These are phyloP conservation scores for Sebastes itinus DNA, from an alignment of 2,797 vertebrate species.

Conservation along the genomic window DNA sequence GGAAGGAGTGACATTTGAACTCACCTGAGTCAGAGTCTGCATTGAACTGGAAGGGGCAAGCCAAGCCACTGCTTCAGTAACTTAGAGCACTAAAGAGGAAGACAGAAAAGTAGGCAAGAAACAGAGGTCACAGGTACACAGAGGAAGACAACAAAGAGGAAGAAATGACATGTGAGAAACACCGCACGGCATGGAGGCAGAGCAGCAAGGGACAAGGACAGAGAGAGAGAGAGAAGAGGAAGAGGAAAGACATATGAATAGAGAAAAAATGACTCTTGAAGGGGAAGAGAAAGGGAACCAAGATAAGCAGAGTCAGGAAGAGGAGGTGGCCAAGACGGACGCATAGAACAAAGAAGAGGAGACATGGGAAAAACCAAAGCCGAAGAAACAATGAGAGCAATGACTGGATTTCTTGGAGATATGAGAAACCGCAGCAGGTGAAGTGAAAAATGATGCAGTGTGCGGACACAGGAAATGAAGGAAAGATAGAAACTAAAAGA, in stretches of 20 bases:
- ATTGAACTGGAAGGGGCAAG: conserved; percentile 17
- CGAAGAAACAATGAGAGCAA: conserved; percentile 46
- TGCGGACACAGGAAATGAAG: conserved; percentile 45
- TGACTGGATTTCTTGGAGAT: conserved; percentile 48
- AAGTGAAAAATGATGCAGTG: conserved; percentile 37
- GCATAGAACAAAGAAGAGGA: conserved; percentile 41
- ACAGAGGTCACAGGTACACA: conserved; percentile 8
- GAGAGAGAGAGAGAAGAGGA: conserved; percentile 1
- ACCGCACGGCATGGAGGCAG: neutral
- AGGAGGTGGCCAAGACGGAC: conserved; percentile 23
- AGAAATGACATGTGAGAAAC: neutral
- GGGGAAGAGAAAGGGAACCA: neutral
- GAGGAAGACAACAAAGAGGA: neutral
- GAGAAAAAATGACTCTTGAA: conserved; percentile 10
- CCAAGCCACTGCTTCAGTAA: conserved; percentile 1
- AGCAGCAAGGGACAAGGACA: conserved; percentile 4
- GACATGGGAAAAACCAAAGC: conserved; percentile 21
- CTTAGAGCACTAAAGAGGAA: conserved; percentile 6
- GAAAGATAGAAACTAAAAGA: conserved; percentile 30
- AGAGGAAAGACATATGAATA: conserved; percentile 19
- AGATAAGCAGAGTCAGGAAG: conserved; percentile 27
- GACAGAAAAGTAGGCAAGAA: neutral
- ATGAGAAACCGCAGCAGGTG: conserved; percentile 46
- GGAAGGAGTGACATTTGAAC: conserved; percentile 45
- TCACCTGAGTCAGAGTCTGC: conserved; percentile 16